phyloP scores from a whole-genome alignment of 2,113 vertebrate species.

The Microtus richardsoni region DNA sequence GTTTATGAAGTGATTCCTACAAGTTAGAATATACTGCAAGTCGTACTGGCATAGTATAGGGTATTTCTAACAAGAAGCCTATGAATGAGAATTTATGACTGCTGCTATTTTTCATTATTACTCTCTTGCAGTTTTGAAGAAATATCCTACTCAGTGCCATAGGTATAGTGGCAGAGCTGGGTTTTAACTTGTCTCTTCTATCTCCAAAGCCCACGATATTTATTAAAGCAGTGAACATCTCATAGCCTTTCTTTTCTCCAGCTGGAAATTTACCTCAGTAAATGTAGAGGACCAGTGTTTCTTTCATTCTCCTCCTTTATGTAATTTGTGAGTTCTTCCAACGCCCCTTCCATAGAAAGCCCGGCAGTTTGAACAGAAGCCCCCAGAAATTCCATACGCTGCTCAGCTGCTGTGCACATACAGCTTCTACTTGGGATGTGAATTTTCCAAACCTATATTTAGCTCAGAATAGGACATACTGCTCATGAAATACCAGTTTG shows the following conservation, averaged over 20 bases:
- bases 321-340: slow-evolving; percentile 37
- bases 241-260: slow-evolving; percentile 32
- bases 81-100: slow-evolving; percentile 18
- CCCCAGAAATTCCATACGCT: not conserved
- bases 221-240: not conserved
- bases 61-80: slow-evolving; percentile 10
- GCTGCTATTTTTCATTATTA: slow-evolving; percentile 38
- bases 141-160: not conserved
- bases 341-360: not conserved
- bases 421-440: slow-evolving; percentile 15
- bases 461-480: not conserved
- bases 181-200: slow-evolving; percentile 12
- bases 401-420: not conserved
- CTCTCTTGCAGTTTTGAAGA: slow-evolving; percentile 28
- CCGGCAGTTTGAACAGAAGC: slow-evolving; percentile 39
- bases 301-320: slow-evolving; percentile 41
- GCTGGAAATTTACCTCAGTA: slow-evolving; percentile 32
- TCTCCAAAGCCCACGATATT: slow-evolving; percentile 2
- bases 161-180: not conserved
- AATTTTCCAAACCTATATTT: slow-evolving; percentile 44
- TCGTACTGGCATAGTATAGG: not conserved
- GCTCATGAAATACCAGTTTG: slow-evolving; percentile 25
- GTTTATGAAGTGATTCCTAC: slow-evolving; percentile 41
- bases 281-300: not conserved
- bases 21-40: slow-evolving; percentile 31